Conservation (phyloP, 2,113 vertebrate genomes). For the Sminthopsis crassicaudata region DNA sequence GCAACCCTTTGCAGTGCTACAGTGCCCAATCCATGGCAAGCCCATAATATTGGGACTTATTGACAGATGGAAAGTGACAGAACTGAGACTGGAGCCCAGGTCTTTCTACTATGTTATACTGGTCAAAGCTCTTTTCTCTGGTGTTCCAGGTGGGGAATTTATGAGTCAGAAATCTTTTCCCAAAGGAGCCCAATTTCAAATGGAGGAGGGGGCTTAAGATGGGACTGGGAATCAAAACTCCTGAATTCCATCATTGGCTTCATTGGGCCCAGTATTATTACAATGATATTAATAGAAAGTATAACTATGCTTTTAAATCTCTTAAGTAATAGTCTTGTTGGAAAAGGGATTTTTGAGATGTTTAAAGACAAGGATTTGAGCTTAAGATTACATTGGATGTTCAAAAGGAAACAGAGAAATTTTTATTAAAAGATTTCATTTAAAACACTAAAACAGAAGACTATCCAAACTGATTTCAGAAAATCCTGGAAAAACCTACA, state of each 20-base stretch:
- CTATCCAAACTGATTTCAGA: no score
- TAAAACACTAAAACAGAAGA: conserved; percentile 52
- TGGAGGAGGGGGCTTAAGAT: background rate
- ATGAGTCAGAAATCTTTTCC: background rate
- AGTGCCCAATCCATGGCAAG: background rate
- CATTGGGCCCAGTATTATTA: conserved; percentile 9
- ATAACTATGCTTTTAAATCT: conserved; percentile 13
- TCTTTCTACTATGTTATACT: background rate
- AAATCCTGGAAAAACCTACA: no score
- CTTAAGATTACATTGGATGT: background rate
- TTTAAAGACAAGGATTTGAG: conserved; percentile 33
- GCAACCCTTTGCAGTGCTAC: no score
- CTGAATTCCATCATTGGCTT: background rate
- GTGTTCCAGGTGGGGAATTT: background rate
- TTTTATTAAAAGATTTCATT: background rate
- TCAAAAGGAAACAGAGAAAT: conserved; percentile 11
- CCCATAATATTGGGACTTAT: background rate
- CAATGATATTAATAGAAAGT: conserved; percentile 15
- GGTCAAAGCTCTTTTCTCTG: background rate
- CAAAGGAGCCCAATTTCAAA: background rate
- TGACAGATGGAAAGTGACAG: background rate
- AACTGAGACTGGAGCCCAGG: background rate
- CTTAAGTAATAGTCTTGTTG: background rate
- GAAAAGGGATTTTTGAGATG: background rate
- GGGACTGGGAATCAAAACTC: background rate